Evolutionary conservation across 1,140 invertebrate genomes (phyloP).

Genomic region (Zaprionus ornatus): DNA sequence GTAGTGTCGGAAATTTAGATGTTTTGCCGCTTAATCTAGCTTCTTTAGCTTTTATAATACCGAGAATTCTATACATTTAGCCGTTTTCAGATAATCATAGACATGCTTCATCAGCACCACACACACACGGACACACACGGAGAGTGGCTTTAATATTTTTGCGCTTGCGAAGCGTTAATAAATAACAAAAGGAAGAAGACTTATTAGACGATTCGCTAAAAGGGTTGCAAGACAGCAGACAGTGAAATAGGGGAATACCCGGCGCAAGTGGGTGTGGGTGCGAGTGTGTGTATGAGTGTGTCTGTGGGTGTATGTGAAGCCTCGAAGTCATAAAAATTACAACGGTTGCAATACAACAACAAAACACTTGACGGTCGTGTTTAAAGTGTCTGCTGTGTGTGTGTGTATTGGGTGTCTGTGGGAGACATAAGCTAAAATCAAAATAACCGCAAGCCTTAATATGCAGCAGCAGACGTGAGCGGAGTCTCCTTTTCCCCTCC

Average conservation of each 20-base stretch:
- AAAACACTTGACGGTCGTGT: conserved; percentile 17
- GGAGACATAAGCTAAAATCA: conserved; percentile 38
- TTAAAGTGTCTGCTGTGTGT: conserved; percentile 2
- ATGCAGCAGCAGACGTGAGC: conserved; percentile 18
- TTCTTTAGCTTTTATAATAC: too few relatives aligned
- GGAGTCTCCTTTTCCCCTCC: background rate
- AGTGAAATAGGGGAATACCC: conserved; percentile 1
- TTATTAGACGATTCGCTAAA: conserved; percentile 1
- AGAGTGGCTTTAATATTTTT: conserved; percentile 20
- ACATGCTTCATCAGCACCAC: conserved; percentile 24
- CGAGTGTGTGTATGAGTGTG: background rate
- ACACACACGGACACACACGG: conserved; percentile 2
- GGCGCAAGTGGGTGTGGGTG: background rate
- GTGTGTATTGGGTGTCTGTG: conserved; percentile 12
- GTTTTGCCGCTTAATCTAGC: too few relatives aligned
- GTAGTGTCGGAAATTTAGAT: too few relatives aligned
- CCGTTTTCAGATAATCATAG: too few relatives aligned
- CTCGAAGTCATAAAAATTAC: conserved; percentile 47
- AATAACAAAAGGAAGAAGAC: conserved; percentile 30
- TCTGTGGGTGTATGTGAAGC: conserved; percentile 4
- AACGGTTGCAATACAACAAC: conserved; percentile 8
- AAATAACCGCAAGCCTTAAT: conserved; percentile 46
- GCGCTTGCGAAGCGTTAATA: conserved; percentile 34
- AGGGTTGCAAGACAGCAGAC: conserved; percentile 40
- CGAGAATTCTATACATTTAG: too few relatives aligned